Conservation (phyloP, 2,888 invertebrate genomes). For the Choristoneura rosaceana region DNA sequence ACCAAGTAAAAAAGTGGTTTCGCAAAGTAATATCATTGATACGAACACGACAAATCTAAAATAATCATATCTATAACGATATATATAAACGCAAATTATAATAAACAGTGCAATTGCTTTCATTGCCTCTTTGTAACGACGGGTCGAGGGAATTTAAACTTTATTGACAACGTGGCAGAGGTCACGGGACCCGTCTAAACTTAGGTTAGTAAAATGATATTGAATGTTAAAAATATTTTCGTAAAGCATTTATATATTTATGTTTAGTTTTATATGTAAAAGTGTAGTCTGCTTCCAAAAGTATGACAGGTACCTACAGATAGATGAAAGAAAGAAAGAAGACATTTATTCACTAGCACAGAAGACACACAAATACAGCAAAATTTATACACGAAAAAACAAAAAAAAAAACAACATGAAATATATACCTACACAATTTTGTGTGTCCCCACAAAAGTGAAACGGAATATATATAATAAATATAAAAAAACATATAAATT, state of each 20-base stretch:
- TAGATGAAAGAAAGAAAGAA: too few relatives aligned
- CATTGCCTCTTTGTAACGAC: conserved; percentile 42
- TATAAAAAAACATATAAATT: too few relatives aligned
- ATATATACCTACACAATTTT: too few relatives aligned
- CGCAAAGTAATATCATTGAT: conserved; percentile 6
- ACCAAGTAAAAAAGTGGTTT: neutral
- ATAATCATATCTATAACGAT: conserved; percentile 34
- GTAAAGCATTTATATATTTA: conserved; percentile 39
- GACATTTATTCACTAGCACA: too few relatives aligned
- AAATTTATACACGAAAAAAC: too few relatives aligned
- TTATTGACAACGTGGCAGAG: conserved; percentile 27
- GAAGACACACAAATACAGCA: too few relatives aligned
- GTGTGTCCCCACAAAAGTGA: too few relatives aligned
- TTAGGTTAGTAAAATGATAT: conserved; percentile 45
- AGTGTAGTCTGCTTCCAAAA: conserved; percentile 25
- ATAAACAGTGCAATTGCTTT: conserved; percentile 48
- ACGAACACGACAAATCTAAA: conserved; percentile 9
- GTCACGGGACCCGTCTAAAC: conserved; percentile 1
- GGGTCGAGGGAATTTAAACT: conserved; percentile 23
- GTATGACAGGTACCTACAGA: too few relatives aligned
- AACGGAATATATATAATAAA: too few relatives aligned
- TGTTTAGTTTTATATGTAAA: conserved; percentile 42
- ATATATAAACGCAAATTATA: conserved; percentile 35
- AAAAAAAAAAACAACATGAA: too few relatives aligned
- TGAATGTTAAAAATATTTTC: conserved; percentile 63